Evolutionary conservation across 2,797 vertebrate genomes (phyloP).

Genomic region (Fratercula arctica): DNA sequence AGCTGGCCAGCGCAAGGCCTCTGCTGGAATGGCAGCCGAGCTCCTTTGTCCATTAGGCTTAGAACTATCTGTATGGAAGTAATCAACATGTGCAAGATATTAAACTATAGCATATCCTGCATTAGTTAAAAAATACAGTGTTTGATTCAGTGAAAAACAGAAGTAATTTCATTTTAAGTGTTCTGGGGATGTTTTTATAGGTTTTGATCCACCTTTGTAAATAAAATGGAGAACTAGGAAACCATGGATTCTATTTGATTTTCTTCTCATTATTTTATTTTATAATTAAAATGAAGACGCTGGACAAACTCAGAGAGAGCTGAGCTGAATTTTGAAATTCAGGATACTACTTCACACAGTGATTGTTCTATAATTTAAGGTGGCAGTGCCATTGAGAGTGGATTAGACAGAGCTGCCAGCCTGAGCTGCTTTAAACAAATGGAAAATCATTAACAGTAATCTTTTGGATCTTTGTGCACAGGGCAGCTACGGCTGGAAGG

Average conservation of each 20-base stretch:
- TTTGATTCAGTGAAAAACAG: not conserved
- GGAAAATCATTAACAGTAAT: constrained; percentile 75
- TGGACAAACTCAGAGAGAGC: not conserved
- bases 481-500: constrained; percentile 58
- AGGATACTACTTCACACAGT: not conserved
- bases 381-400: constrained; percentile 57
- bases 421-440: constrained; percentile 70
- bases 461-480: constrained; percentile 64
- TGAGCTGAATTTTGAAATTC: constrained; percentile 63
- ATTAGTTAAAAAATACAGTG: not conserved
- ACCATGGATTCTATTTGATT: not conserved
- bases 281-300: not conserved
- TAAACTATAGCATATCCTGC: not conserved
- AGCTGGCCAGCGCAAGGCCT: not conserved
- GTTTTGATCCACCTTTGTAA: not conserved
- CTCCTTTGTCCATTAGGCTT: not conserved
- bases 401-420: constrained; percentile 70
- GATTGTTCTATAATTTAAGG: constrained; percentile 58
- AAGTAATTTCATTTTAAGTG: not conserved
- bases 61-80: not conserved
- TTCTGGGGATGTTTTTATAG: not conserved
- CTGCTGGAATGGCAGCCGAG: not conserved
- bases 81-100: not conserved
- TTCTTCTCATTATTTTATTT: not conserved
- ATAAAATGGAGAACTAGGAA: not conserved